These are phyloP conservation scores for Ornithoptera priamus DNA, from an alignment of 2,888 invertebrate genomes.

Conservation along the genomic window DNA sequence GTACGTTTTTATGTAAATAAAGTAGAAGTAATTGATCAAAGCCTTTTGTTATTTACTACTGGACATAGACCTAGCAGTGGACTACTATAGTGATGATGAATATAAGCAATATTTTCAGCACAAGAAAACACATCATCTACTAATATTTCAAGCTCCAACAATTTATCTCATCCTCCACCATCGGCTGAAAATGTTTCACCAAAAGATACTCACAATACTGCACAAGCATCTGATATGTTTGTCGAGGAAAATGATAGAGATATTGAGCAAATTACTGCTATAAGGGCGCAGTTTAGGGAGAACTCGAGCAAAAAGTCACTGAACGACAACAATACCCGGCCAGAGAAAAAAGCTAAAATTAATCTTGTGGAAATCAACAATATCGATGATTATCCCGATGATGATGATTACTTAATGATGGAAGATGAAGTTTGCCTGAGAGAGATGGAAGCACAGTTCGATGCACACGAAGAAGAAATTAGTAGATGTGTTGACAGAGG, in stretches of 20 bases:
- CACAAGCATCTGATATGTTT: background rate
- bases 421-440: constrained; percentile 65
- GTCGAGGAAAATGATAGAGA: constrained; percentile 64
- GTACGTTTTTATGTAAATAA: no score
- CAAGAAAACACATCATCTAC: constrained; percentile 44
- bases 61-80: no score
- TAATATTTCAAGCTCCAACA: constrained; percentile 42
- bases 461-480: constrained; percentile 39
- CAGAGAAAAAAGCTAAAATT: constrained; percentile 58
- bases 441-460: constrained; percentile 58
- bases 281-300: constrained; percentile 56
- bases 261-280: constrained; percentile 57
- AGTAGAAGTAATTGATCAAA: no score
- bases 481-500: constrained; percentile 32
- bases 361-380: constrained; percentile 40
- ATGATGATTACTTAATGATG: constrained; percentile 49
- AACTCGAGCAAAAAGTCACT: constrained; percentile 49
- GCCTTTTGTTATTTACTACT: no score
- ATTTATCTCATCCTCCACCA: constrained; percentile 46
- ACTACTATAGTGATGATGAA: background rate
- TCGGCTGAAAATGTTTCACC: constrained; percentile 48
- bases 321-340: constrained; percentile 39
- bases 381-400: constrained; percentile 55
- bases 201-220: constrained; percentile 3
- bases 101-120: constrained; percentile 41